Base-by-base conservation (phyloP, 2,888 invertebrate species). In the Pollenia labialis region DNA sequence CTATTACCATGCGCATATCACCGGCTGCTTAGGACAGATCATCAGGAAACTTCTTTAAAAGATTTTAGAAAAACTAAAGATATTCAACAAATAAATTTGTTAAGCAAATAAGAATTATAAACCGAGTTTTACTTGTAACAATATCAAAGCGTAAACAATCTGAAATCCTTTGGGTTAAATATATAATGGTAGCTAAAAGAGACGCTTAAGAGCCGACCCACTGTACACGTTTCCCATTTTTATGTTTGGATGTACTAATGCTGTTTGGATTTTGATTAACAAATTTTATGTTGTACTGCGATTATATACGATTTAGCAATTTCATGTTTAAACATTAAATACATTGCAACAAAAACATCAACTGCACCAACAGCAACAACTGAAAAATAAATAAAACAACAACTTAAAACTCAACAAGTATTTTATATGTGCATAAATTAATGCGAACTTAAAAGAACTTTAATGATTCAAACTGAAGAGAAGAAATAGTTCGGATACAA, bases 361-460 rank as follows among this genome's bases (percentile, higher is more conserved):
- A 40, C 56, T 18, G 42, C 1, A 60, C 9, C 32, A 56, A 32
- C 16, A 69, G 16, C 23, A 52, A 10, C 6, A 14, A 48, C 14
- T 50, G 23, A 62, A 18, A 68, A 77, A 68, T 54, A 75, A 69
- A 66, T 64, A 62, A 48, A 72, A 79, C 56, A 54, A 64, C n/a
- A 66, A 74, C 52, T 42, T 81, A 12, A 40, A 74, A 80, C 84
- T 86, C 75, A 81, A 81, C 81, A 85, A 85, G 85, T 84, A 81
- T 77, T 81, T 82, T 81, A 58, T 69, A 75, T 85, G 81, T 82
- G 77, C 81, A 87, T 85, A 87, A 87, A 87, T 84, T 85, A 87
- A 69, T 81, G 79, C 32, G 75, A n/a, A 60, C 44, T 75, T 74
- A 74, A 74, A 74, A 74, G 71, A 81, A 81, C 80, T 84, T 84